phyloP scores from a whole-genome alignment of 2,797 vertebrate species.

The Caiman crocodilus region DNA sequence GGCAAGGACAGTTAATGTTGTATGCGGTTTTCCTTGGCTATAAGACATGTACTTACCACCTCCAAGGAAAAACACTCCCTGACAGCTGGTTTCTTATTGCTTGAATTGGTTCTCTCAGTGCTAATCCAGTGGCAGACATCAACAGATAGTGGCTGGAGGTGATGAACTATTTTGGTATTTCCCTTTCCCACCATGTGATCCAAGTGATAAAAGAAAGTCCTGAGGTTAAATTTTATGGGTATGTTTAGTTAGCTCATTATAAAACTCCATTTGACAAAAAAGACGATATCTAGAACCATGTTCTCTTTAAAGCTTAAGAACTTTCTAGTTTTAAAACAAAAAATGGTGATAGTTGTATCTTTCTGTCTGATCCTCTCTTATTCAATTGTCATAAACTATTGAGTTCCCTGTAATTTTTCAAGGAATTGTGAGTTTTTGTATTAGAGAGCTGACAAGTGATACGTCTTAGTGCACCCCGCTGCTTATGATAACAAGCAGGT shows the following conservation, averaged over 20 bases:
- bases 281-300: neutral
- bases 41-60: slow-evolving; percentile 6
- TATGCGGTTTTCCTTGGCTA: slow-evolving; percentile 54
- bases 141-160: slow-evolving; percentile 42
- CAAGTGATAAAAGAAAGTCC: slow-evolving; percentile 47
- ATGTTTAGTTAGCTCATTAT: slow-evolving; percentile 40
- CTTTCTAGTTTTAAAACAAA: slow-evolving; percentile 25
- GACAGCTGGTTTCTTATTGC: slow-evolving; percentile 36
- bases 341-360: slow-evolving; percentile 22
- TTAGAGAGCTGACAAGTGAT: neutral
- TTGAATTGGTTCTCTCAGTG: slow-evolving; percentile 40
- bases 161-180: slow-evolving; percentile 30
- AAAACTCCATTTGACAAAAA: slow-evolving; percentile 2
- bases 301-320: neutral
- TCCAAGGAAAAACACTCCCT: slow-evolving; percentile 43
- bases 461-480: neutral
- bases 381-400: neutral
- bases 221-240: slow-evolving; percentile 33
- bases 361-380: slow-evolving; percentile 14
- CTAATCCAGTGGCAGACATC: slow-evolving; percentile 57
- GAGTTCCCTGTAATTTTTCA: neutral
- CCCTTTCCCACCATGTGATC: neutral
- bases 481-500: neutral
- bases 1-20: slow-evolving; percentile 27
- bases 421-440: neutral